Evolutionary conservation across 2,888 invertebrate genomes (phyloP), one percentile per base, ranked within the genome.

Genomic region (Athalia circularis): DNA sequence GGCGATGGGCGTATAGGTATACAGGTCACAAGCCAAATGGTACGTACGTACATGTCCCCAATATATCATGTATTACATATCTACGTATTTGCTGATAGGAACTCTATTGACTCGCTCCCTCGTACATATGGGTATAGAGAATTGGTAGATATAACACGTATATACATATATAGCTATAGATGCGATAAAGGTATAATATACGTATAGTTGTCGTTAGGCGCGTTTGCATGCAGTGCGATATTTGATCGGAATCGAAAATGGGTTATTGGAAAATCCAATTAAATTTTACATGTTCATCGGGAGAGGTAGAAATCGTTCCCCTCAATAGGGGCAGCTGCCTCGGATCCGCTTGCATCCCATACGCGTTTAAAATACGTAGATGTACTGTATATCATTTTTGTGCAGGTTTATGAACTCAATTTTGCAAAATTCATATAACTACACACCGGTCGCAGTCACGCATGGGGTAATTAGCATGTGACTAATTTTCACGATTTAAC

Each of bases 181-280:
- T 29, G 29, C 29, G 29, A 29, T 29, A 29, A 29, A 29, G 29
- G 29, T 29, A 29, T 29, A 2, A n/a, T 29, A 61, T 43, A 54
- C 15, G n/a, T 15, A 50, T 47, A 15, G n/a, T 15, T 48, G 9
- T 43, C 15, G 11, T 52, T 8, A 54, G 68, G n/a, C 43, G 29
- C 43, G 68, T 54, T 43, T 70, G 43, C 54, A 29, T 29, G 29
- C 29, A 29, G 29, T n/a, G 57, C 13, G 48, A 54, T 54, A 45
- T 59, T 72, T 72, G 59, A 72, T 72, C 11, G 72, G 47, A 59
- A 59, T 72, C 59, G 59, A 47, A 59, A 59, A 59, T 59, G 13
- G 72, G 8, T 59, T 59, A 72, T 72, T 29, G 72, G 45, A 59
- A 72, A 72, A 52, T 72, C 59, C 57, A 72, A 72, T 72, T 72